These are phyloP conservation scores for Folsomia manolachei DNA, from an alignment of 2,888 invertebrate genomes.

Conservation along the genomic window DNA sequence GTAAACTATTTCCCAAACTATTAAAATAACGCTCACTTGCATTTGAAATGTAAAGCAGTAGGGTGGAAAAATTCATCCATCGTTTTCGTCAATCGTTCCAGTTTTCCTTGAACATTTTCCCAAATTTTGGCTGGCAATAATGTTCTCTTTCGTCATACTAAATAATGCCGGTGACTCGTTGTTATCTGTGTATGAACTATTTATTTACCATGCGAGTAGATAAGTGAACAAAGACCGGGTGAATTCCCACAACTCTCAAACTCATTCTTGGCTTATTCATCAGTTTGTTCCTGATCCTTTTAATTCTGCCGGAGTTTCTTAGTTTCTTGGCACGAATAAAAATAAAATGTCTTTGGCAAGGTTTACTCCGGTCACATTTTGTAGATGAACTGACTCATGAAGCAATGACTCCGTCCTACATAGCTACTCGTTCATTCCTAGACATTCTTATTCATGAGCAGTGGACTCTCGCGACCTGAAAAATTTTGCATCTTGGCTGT, in stretches of 20 bases:
- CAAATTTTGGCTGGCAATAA: too few species aligned
- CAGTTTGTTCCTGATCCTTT: conserved; percentile 23
- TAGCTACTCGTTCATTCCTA: neutral
- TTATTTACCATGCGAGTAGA: neutral
- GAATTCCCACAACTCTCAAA: conserved; percentile 12
- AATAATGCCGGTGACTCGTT: too few species aligned
- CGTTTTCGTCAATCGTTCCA: too few species aligned
- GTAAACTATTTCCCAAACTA: neutral
- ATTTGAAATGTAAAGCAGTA: too few species aligned
- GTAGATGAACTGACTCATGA: neutral
- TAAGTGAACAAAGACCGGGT: neutral
- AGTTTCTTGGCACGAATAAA: conserved; percentile 23
- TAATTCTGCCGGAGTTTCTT: neutral
- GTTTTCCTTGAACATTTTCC: too few species aligned
- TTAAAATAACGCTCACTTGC: too few species aligned
- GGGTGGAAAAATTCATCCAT: too few species aligned
- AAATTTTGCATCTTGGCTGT: conserved; percentile 11
- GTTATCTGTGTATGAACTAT: too few species aligned
- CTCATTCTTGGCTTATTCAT: conserved; percentile 15
- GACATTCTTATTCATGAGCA: too few species aligned
- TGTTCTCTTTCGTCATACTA: too few species aligned
- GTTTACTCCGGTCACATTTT: neutral
- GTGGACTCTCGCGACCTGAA: neutral
- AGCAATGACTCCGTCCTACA: conserved; percentile 4
- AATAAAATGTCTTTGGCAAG: conserved; percentile 19